These are phyloP conservation scores for Mesoligia furuncula DNA, from an alignment of 2,888 invertebrate genomes.

Conservation along the genomic window DNA sequence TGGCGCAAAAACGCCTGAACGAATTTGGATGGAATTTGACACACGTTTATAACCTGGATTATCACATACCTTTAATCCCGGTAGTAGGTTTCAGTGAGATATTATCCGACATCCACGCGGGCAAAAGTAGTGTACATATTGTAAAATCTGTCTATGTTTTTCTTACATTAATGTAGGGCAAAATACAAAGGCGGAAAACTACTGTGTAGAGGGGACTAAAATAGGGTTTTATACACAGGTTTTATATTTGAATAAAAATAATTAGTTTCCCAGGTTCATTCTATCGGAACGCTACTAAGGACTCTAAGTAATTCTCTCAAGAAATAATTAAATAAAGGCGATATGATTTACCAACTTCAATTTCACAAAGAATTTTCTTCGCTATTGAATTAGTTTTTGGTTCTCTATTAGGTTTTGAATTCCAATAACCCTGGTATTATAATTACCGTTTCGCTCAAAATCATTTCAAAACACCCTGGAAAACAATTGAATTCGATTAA, in stretches of 20 bases:
- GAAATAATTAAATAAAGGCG: constrained; percentile 13
- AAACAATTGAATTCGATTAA: constrained; percentile 21
- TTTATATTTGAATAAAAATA: neutral
- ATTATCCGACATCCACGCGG: neutral
- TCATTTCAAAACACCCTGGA: neutral
- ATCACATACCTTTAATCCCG: too few species aligned
- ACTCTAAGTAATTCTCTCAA: neutral
- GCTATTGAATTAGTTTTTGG: constrained; percentile 11
- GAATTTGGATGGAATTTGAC: neutral
- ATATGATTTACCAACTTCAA: constrained; percentile 14
- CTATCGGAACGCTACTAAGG: neutral
- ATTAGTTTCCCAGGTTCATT: neutral
- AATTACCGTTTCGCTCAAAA: constrained; percentile 12
- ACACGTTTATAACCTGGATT: neutral
- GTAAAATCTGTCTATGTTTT: neutral
- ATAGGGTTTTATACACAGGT: too few species aligned
- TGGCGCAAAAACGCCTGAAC: neutral
- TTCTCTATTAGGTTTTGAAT: constrained; percentile 11
- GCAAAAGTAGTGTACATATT: neutral
- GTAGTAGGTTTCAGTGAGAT: too few species aligned
- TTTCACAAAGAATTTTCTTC: constrained; percentile 12
- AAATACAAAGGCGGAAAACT: too few species aligned
- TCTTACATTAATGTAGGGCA: too few species aligned
- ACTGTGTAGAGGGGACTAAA: too few species aligned
- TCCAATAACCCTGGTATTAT: neutral